phyloP scores from a whole-genome alignment of 2,888 invertebrate species.

The Spisula solida region DNA sequence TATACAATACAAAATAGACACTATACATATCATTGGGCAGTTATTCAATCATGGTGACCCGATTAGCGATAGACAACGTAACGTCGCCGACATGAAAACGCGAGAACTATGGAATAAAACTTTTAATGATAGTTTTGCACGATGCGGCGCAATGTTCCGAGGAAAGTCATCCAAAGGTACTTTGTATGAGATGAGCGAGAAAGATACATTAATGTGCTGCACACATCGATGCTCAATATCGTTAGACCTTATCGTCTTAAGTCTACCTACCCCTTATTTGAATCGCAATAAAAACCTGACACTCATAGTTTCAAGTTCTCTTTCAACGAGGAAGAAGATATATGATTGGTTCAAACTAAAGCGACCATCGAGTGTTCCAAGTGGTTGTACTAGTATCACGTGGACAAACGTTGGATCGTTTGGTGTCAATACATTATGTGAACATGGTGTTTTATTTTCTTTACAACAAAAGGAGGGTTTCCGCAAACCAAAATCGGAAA shows the following conservation, averaged over 20 bases:
- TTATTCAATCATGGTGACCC: constrained; percentile 88
- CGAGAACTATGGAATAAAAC: constrained; percentile 87
- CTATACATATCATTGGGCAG: constrained; percentile 79
- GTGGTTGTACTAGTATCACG: neutral
- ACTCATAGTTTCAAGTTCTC: constrained; percentile 16
- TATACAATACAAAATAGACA: constrained; percentile 82
- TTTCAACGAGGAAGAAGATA: neutral
- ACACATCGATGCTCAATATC: constrained; percentile 18
- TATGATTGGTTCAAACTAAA: constrained; percentile 40
- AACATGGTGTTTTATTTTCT: constrained; percentile 19
- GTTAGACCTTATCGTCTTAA: neutral
- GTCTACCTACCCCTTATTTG: constrained; percentile 13
- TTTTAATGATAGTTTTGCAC: constrained; percentile 87
- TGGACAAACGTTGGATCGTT: constrained; percentile 35
- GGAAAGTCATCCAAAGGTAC: constrained; percentile 87
- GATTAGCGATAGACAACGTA: constrained; percentile 88
- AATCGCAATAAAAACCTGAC: constrained; percentile 6
- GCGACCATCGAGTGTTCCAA: constrained; percentile 8
- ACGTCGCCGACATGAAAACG: constrained; percentile 87
- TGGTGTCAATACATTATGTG: constrained; percentile 24
- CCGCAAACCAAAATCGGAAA: neutral
- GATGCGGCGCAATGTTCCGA: constrained; percentile 88
- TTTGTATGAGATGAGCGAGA: constrained; percentile 69
- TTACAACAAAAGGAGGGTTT: constrained; percentile 29
- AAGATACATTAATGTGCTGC: constrained; percentile 33